Base-by-base conservation (phyloP, 2,113 vertebrate genomes). In the Poeciliopsis prolifica region DNA sequence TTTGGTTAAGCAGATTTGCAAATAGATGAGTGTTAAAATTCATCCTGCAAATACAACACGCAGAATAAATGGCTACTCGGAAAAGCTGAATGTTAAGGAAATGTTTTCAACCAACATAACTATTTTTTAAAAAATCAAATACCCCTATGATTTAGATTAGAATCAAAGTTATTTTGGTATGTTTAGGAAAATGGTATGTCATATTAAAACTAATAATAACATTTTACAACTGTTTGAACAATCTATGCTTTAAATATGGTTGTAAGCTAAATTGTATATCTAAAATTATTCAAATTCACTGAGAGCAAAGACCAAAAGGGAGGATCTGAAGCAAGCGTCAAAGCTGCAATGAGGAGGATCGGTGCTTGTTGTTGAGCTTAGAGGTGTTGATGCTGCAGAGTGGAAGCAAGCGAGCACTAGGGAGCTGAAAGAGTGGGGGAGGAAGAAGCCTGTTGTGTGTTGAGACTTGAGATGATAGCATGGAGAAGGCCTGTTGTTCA, bases 401-500 rank as follows among this genome's bases (percentile, higher is more conserved):
- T 65, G 71, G 79, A 87, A 79, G 65, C 48, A 35, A 77, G 74
- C 70, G 44, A 66, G 70, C 78, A 72, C 74, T 70, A 63, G 82
- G 58, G 72, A 89, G 62, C 69, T 37, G 42, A 72, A 81, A 77
- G 42, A 83, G 86, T 65, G 28, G 68, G 33, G 76, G 87, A 83
- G 77, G 80, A 72, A 61, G 85, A 81, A 74, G 78, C 77, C 76
- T 58, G 5, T 69, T 72, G 86, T 66, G 86, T 79, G 85, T 80
- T 78, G 88, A 88, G 86, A 91, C 75, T 70, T 12, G 30, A 87
- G 81, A 91, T 63, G 75, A 90, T 89, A 87, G 85, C 79, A 85
- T 84, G 87, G 83, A 91, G 88, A 90, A 86, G 89, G 82, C 81
- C 84, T 91, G 89, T 89, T 91, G 86, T 93, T 88, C 77, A 72